These are phyloP conservation scores for Hylomyscus alleni DNA, from an alignment of 2,797 vertebrate species.

Conservation along the genomic window DNA sequence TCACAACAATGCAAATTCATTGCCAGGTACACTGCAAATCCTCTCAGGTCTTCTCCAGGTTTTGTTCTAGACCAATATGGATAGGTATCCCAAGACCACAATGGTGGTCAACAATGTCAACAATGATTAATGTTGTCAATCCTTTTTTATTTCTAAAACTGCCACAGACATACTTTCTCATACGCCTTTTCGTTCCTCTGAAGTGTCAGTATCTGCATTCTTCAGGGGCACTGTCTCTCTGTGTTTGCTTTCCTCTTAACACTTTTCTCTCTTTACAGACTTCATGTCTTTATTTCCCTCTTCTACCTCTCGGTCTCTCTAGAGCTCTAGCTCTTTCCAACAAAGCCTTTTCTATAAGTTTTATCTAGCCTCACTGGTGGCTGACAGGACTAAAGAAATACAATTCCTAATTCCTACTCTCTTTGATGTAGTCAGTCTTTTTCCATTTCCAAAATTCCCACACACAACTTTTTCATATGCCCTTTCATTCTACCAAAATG, in stretches of 20 bases:
- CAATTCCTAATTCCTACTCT: neutral
- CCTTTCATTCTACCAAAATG: neutral
- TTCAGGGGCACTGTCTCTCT: neutral
- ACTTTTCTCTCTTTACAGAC: neutral
- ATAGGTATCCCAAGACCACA: neutral
- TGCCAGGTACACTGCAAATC: neutral
- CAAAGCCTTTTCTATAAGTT: neutral
- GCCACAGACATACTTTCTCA: neutral
- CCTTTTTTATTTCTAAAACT: neutral
- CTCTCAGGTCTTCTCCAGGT: neutral
- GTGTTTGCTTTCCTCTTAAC: neutral
- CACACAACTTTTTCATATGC: no score
- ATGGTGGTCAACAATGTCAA: neutral
- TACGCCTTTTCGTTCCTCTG: neutral
- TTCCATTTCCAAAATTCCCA: neutral
- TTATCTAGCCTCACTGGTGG: neutral
- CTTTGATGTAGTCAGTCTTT: neutral
- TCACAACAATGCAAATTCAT: neutral
- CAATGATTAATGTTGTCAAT: neutral
- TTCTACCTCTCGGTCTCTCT: neutral
- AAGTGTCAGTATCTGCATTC: neutral
- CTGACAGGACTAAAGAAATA: neutral
- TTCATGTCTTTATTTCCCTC: neutral
- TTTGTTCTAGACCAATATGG: neutral
- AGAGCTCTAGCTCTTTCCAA: neutral